Base-by-base conservation (phyloP, 2,888 invertebrate species). In the Chydorus sphaericus region DNA sequence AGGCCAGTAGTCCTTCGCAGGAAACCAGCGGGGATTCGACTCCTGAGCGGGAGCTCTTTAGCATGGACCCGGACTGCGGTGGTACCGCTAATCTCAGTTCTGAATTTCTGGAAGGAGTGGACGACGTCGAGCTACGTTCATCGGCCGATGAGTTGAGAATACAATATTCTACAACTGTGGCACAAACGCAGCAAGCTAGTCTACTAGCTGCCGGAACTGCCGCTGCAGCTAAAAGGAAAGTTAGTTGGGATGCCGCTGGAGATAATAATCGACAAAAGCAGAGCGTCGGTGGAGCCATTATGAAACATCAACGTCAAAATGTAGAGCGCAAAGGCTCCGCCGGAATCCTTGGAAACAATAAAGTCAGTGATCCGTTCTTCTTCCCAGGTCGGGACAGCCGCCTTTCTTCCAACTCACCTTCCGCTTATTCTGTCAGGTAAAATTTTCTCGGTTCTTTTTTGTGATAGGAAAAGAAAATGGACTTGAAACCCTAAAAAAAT, bases 61-160 rank as follows among this genome's bases (percentile, higher is more conserved):
- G 56, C 79, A 78, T 73, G 70, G 55, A 53, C 57, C 57, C 37
- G 58, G 51, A 33, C 56, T 51, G 38, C 48, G 62, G 62, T 26
- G 28, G 23, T 23, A 28, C 44, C 44, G 44, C 44, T 16, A 44
- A 44, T 3, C 55, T 63, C 20, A 62, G 62, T 4, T 59, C 60
- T 8, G 62, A 63, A n/a, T 66, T 65, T 58, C 62, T 64, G 31
- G 66, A 84, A 67, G 87, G 87, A 70, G 88, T 87, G 64, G 81
- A 85, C n/a, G 76, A 84, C 29, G 48, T 36, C 58, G 89, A 90
- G 66, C 70, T 90, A 62, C 78, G 88, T 63, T 86, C 85, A 57
- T 89, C 88, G 60, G 90, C 89, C 14, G 90, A 90, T 69, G 90
- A 90, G 71, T 75, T 90, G 60, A 86, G 85, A 63, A 83, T 86